Base-by-base conservation (phyloP, 2,888 invertebrate genomes). In the Sipunculus nudus region DNA sequence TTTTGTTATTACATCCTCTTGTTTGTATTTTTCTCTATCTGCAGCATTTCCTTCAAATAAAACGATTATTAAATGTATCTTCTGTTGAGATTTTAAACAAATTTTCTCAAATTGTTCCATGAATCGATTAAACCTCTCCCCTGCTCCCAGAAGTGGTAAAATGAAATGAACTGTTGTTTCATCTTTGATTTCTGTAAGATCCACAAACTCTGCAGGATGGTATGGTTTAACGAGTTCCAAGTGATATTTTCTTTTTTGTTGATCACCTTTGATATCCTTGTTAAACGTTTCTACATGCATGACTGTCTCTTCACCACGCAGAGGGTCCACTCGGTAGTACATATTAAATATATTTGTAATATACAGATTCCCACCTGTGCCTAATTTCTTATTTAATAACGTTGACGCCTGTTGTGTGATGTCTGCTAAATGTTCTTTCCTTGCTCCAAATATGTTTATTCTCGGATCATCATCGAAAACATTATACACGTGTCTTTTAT, bases 221-320 rank as follows among this genome's bases (percentile, higher is more conserved):
- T 62, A 67, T 3, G 67, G 67, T 38, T 67, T 67, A 13, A 67
- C 64, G 26, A 67, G n/a, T 23, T 59, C 41, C 19, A 67, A 50
- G 8, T 59, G 46, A 16, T 52, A 38, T 13, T 21, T 10, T 26
- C 52, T 53, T 3, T n/a, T 26, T 2, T n/a, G n/a, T n/a, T n/a
- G n/a, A n/a, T n/a, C n/a, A n/a, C n/a, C n/a, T n/a, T n/a, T n/a
- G n/a, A n/a, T n/a, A n/a, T n/a, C n/a, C n/a, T n/a, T n/a, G n/a
- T n/a, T 35, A n/a, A n/a, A n/a, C n/a, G n/a, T n/a, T 8, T 57
- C 38, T 16, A 62, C 26, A 41, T 65, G 59, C 5, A 67, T 41
- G n/a, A 62, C 38, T 26, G 62, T 62, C 35, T 67, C 67, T 46
- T 65, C 61, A 2, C 67, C 67, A 13, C 67, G 29, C 19, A 64